These are phyloP conservation scores for Phyllostomus hastatus DNA, from an alignment of 2,113 vertebrate species.

Conservation along the genomic window DNA sequence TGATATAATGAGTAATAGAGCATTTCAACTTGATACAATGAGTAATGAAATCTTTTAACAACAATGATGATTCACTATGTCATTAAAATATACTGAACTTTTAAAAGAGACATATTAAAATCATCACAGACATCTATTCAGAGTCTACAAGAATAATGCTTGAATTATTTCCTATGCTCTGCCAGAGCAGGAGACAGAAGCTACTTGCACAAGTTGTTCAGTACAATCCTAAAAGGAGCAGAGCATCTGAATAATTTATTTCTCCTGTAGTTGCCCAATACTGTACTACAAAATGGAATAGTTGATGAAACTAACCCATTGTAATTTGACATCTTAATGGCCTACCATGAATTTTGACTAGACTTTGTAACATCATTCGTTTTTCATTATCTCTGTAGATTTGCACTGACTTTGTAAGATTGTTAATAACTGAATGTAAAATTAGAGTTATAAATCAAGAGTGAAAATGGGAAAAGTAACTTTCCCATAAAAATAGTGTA, in stretches of 20 bases:
- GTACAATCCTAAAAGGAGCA: conserved; percentile 50
- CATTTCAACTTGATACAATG: conserved; percentile 58
- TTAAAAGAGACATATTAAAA: conserved; percentile 59
- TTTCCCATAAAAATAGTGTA: conserved; percentile 11
- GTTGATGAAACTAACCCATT: conserved; percentile 56
- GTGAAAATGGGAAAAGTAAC: conserved; percentile 52
- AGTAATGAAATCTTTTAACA: conserved; percentile 64
- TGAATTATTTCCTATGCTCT: conserved; percentile 53
- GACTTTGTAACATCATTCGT: conserved; percentile 59
- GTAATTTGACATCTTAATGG: conserved; percentile 67
- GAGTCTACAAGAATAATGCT: conserved; percentile 31
- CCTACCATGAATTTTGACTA: conserved; percentile 62
- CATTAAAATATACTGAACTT: conserved; percentile 61
- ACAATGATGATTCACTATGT: conserved; percentile 36
- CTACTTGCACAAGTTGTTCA: conserved; percentile 38
- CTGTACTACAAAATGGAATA: conserved; percentile 58
- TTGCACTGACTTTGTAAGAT: conserved; percentile 49
- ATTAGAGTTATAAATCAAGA: conserved; percentile 59
- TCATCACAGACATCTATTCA: conserved; percentile 39
- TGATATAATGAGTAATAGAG: conserved; percentile 61
- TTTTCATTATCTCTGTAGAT: conserved; percentile 69
- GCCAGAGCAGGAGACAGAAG: conserved; percentile 41
- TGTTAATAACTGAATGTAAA: conserved; percentile 58
- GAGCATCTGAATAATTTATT: conserved; percentile 62
- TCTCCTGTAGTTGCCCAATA: conserved; percentile 38